Conservation (phyloP, 2,888 invertebrate genomes). For the Melinopterus prodromus region DNA sequence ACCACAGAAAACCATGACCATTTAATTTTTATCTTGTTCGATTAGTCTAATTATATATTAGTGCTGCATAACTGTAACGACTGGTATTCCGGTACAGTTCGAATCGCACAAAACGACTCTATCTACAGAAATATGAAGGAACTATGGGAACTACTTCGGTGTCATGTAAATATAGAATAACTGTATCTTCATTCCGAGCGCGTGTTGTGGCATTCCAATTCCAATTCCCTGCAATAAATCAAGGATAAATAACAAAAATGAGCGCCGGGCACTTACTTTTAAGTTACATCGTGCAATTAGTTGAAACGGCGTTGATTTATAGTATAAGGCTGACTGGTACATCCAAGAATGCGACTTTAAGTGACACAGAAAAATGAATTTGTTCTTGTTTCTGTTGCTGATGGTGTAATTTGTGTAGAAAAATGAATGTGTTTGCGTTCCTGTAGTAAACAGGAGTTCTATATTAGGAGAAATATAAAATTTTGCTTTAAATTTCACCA, state of each 20-base stretch:
- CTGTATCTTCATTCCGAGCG: not conserved
- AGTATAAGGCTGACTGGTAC: not conserved
- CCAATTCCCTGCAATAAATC: not conserved
- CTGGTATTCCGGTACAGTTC: not conserved
- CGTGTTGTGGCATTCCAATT: not conserved
- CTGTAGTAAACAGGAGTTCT: too few species aligned
- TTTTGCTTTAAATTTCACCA: too few species aligned
- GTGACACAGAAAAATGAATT: too few species aligned
- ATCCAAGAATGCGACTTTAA: too few species aligned
- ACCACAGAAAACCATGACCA: too few species aligned
- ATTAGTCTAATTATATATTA: not conserved
- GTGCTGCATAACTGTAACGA: not conserved
- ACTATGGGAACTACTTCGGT: constrained; percentile 4
- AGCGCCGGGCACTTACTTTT: not conserved
- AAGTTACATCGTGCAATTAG: not conserved
- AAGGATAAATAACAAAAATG: not conserved
- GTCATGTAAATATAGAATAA: not conserved
- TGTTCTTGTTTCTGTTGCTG: too few species aligned
- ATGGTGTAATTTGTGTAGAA: too few species aligned
- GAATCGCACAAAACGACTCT: not conserved
- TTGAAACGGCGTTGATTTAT: not conserved
- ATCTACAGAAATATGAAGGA: constrained; percentile 4
- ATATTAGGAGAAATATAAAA: too few species aligned
- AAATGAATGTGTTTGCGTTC: too few species aligned
- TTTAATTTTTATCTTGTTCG: too few species aligned